Evolutionary conservation across 2,113 vertebrate species (phyloP).

Genomic region (Mirounga angustirostris): DNA sequence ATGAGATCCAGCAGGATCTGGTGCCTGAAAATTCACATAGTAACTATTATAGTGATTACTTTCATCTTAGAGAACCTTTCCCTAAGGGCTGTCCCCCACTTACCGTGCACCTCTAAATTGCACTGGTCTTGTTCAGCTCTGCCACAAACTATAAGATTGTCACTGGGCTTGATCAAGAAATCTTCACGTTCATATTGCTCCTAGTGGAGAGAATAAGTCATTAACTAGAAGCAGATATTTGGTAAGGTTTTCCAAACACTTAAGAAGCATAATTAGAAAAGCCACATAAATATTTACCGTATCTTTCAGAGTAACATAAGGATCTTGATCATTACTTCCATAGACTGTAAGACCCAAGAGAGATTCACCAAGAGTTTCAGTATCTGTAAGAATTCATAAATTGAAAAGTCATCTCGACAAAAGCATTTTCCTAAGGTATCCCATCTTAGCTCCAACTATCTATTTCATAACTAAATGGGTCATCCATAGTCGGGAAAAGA

Average conservation of each 20-base stretch:
- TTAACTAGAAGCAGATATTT: background rate
- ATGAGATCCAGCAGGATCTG: background rate
- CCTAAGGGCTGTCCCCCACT: constrained; percentile 55
- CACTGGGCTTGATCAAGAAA: constrained; percentile 94
- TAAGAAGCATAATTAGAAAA: background rate
- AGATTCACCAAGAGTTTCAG: constrained; percentile 93
- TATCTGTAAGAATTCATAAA: constrained; percentile 84
- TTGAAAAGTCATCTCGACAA: background rate
- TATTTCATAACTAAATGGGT: background rate
- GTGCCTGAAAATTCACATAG: background rate
- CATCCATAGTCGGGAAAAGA: background rate
- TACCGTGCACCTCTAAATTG: constrained; percentile 95
- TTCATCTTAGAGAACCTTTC: background rate
- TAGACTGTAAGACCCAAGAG: constrained; percentile 95
- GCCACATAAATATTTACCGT: constrained; percentile 89
- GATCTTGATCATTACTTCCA: constrained; percentile 94
- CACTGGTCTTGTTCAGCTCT: constrained; percentile 95
- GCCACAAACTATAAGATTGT: constrained; percentile 96
- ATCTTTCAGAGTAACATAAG: constrained; percentile 96
- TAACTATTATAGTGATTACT: background rate
- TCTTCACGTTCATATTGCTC: constrained; percentile 98
- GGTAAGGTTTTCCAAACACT: background rate
- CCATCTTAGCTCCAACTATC: background rate
- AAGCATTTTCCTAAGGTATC: background rate
- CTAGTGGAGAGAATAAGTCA: constrained; percentile 82